Conservation (phyloP, 1,140 invertebrate genomes). For the Leguminivora glycinivorella region DNA sequence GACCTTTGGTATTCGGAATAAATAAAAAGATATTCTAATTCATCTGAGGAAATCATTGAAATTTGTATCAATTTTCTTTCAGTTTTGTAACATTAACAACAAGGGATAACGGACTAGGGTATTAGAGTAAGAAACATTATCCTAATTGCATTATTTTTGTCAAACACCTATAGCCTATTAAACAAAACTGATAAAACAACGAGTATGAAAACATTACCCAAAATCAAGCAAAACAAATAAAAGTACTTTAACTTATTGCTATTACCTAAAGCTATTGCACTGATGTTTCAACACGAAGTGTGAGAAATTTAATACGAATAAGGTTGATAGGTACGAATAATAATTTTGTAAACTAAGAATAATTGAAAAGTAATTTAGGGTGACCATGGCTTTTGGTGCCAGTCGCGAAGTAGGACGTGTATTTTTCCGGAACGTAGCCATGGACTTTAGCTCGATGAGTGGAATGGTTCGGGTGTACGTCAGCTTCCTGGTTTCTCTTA, state of each 20-base stretch:
- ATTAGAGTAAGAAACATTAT: not conserved
- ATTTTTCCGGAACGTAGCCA: slow-evolving; percentile 66
- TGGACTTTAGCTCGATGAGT: slow-evolving; percentile 55
- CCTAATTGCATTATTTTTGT: slow-evolving; percentile 2
- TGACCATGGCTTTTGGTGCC: slow-evolving; percentile 43
- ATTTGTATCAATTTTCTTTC: not conserved
- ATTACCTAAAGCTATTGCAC: slow-evolving; percentile 33
- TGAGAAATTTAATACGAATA: not conserved
- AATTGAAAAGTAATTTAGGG: slow-evolving; percentile 48
- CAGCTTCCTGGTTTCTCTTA: slow-evolving; percentile 36
- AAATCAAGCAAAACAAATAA: not conserved
- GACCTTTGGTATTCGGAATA: not conserved
- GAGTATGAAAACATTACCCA: not conserved
- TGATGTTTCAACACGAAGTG: slow-evolving; percentile 30
- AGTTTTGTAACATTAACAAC: not conserved
- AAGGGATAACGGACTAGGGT: not conserved
- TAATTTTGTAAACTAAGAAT: slow-evolving; percentile 35
- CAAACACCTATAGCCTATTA: not conserved
- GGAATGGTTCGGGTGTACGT: slow-evolving; percentile 40
- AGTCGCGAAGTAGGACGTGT: slow-evolving; percentile 67
- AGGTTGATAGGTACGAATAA: not conserved
- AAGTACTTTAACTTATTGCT: not conserved
- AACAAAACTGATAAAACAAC: not conserved
- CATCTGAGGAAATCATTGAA: not conserved
- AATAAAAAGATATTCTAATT: not conserved